Evolutionary conservation across 2,888 invertebrate genomes (phyloP), one percentile per base, ranked within the genome.

Genomic region (Graphium colonna): DNA sequence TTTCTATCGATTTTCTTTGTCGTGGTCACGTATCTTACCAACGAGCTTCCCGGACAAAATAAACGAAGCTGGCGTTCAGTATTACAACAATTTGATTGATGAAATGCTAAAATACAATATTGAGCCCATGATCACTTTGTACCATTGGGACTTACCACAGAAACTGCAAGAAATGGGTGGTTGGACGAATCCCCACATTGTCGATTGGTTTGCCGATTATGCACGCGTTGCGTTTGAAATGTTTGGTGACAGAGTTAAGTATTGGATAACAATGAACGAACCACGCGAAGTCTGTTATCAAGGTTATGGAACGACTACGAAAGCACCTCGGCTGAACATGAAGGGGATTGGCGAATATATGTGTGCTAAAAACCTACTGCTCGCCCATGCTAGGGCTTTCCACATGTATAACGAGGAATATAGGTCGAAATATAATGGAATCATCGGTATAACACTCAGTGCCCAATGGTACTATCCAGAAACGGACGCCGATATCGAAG

Each of bases 1-100:
- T 55, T 79, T 77, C 55, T 90, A 91, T 64, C 73, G 91, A 18
- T 90, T 91, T 61, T 91, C 91, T 0, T 69, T 91, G 12, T 85
- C 92, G 0, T 93, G 93, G 93, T 63, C 91, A 0, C 72, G 93
- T 28, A 77, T 93, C 15, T 69, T 93, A 44, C 92, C 93, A 0
- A 85, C 79, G 45, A n/a, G n/a, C n/a, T n/a, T n/a, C n/a, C n/a
- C n/a, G n/a, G n/a, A n/a, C n/a, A n/a, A n/a, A n/a, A n/a, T n/a
- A n/a, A n/a, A n/a, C n/a, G n/a, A n/a, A n/a, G n/a, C n/a, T n/a
- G n/a, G n/a, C n/a, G n/a, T n/a, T 92, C 91, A 28, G 79, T 81
- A 39, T 60, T 78, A 1, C 77, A 87, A 43, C 64, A 73, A 3
- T 58, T n/a, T n/a, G n/a, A n/a, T n/a, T n/a, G n/a, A n/a, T n/a